Evolutionary conservation across 2,888 invertebrate species (phyloP).

Genomic region (Mimachlamys varia): DNA sequence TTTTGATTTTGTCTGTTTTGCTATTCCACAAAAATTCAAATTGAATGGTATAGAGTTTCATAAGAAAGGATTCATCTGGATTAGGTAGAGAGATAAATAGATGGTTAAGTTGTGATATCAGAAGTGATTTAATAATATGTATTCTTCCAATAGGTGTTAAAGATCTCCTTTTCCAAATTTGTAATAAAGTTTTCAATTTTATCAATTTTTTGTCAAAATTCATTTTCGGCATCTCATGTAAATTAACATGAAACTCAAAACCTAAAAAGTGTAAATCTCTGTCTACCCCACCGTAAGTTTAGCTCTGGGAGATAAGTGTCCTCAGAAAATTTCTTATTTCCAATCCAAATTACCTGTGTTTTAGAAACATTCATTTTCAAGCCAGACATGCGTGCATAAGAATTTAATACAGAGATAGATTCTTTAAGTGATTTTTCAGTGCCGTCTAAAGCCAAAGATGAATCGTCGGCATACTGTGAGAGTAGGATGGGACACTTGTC

Average conservation of each 20-base stretch:
- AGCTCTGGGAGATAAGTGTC: neutral
- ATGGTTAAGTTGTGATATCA: neutral
- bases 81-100: neutral
- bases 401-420: neutral
- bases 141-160: slow-evolving; percentile 36
- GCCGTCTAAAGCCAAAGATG: neutral
- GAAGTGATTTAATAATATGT: slow-evolving; percentile 35
- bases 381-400: neutral
- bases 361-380: neutral
- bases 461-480: slow-evolving; percentile 16
- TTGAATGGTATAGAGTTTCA: neutral
- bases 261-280: slow-evolving; percentile 23
- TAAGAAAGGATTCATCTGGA: neutral
- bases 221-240: slow-evolving; percentile 36
- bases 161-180: neutral
- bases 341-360: neutral
- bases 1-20: neutral
- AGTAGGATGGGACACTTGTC: slow-evolving; percentile 9
- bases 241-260: slow-evolving; percentile 32
- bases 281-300: neutral
- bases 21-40: slow-evolving; percentile 32
- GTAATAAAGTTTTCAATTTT: neutral
- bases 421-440: neutral
- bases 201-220: neutral
- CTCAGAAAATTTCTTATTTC: neutral